Conservation (phyloP, 2,888 invertebrate genomes). For the Hylaea fasciaria region DNA sequence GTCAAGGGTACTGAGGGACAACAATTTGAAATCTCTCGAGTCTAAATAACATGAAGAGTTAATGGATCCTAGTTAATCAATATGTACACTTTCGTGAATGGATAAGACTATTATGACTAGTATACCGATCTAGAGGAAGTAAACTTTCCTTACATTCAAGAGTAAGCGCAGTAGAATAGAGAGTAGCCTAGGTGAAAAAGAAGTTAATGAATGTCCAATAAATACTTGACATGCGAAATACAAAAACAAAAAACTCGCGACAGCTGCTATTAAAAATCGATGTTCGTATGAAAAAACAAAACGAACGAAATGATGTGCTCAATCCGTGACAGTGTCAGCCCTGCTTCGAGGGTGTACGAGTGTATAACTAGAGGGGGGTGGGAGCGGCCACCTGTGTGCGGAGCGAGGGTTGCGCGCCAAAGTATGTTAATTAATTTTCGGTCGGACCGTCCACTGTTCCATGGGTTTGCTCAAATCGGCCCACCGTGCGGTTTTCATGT, state of each 20-base stretch:
- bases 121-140: neutral
- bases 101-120: too few relatives aligned
- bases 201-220: constrained; percentile 13
- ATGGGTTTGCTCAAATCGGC: constrained; percentile 73
- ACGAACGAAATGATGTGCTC: constrained; percentile 33
- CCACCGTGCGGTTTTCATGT: constrained; percentile 76
- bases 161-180: neutral
- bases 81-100: too few relatives aligned
- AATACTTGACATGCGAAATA: neutral
- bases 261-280: constrained; percentile 34
- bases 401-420: constrained; percentile 74
- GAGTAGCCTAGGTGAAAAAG: neutral
- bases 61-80: too few relatives aligned
- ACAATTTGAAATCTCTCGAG: too few relatives aligned
- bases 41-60: too few relatives aligned
- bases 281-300: constrained; percentile 25
- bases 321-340: constrained; percentile 50
- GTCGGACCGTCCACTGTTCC: constrained; percentile 76
- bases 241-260: constrained; percentile 10
- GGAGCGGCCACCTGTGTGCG: constrained; percentile 67
- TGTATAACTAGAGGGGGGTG: constrained; percentile 46
- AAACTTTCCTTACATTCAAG: neutral
- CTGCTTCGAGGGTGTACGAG: constrained; percentile 50
- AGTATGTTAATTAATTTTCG: constrained; percentile 85
- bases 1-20: too few relatives aligned